Base-by-base conservation (phyloP, 1,140 invertebrate species). In the Zaprionus capensis region DNA sequence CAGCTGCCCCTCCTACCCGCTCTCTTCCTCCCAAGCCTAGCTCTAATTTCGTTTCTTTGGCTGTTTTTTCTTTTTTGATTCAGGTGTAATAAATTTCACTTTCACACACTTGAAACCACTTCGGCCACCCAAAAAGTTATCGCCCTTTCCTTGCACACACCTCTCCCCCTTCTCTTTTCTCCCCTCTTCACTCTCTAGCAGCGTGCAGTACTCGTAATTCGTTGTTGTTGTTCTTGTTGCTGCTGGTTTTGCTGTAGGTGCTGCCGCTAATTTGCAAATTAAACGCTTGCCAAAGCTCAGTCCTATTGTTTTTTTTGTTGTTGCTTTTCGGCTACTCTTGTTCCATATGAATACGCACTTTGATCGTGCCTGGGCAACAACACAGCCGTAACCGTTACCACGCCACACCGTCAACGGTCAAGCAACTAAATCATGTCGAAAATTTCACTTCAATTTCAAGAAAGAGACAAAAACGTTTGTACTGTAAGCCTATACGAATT, bases 21-120 rank as follows among this genome's bases (percentile, higher is more conserved):
- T 34, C 31, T 11, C 31, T 9, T 11, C 2, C 31, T 34, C 9
- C 7, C 15, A 26, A 56, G 51, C 38, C 66, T 81, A 66, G 71
- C 82, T 87, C 85, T 81, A 67, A 88, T 79, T 90, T 88, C 49
- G 70, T 67, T 81, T 81, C 75, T 85, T 81, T 82, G 79, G 12
- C 14, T 24, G 9, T 28, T 55, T 24, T 70, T 31, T 22, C 6
- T 12, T 58, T 58, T 41, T 17, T 70, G 73, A 71, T 68, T 77
- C 76, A 78, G 82, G 81, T 80, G 81, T 82, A 85, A 90, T 88
- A 88, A 88, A 88, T 88, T 88, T 88, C 85, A 88, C 85, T 88
- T 88, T 88, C 85, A 88, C 85, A 88, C 81, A 12, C 20, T 80
- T 75, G 70, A 81, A 74, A 64, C 44, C 7, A 17, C 41, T 46